Evolutionary conservation across 2,113 vertebrate species (phyloP), one percentile per base, ranked within the genome.

Genomic region (Pristiophorus japonicus): DNA sequence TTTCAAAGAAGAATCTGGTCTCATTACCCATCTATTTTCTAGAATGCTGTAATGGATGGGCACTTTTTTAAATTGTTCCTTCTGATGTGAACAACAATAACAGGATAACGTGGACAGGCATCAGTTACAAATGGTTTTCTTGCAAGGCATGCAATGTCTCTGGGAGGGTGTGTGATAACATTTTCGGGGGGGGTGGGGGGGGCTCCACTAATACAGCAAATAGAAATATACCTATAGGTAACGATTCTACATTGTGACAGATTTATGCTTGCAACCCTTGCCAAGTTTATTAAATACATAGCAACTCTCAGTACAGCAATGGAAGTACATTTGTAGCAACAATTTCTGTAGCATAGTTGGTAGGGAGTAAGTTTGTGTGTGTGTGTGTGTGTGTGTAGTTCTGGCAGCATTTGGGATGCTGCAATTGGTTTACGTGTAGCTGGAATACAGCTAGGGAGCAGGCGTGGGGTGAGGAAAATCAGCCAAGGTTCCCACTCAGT

Each of bases 401-500:
- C 10, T 20, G 16, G 4, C 84, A 87, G 45, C 24, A 27, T 14
- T 1, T 51, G 45, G 47, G 85, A 30, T 88, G 24, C 3, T 34
- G 16, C 24, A 12, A 90, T 55, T 14, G 0, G 27, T 90, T 18
- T 88, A 8, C 34, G 51, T 27, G 51, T 14, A 34, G 1, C 27
- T 3, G 11, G 51, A 27, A 0, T 0, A 45, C 7, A 11, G 30
- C 27, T 20, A 2, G n/a, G 4, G 14, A 20, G 3, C 0, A 85
- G 47, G 27, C 0, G 8, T 30, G 1, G 6, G 24, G 24, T 6
- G 67, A 6, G 67, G 51, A 51, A 51, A 14, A 14, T 12, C 27
- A 16, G 16, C 14, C 16, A 42, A 20, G 3, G 59, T 34, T 59
- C 30, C 51, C 30, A 30, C 87, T 90, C 85, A 55, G 11, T 55